These are phyloP conservation scores for Gnatocerus cornutus DNA, from an alignment of 2,888 invertebrate species.

Conservation along the genomic window DNA sequence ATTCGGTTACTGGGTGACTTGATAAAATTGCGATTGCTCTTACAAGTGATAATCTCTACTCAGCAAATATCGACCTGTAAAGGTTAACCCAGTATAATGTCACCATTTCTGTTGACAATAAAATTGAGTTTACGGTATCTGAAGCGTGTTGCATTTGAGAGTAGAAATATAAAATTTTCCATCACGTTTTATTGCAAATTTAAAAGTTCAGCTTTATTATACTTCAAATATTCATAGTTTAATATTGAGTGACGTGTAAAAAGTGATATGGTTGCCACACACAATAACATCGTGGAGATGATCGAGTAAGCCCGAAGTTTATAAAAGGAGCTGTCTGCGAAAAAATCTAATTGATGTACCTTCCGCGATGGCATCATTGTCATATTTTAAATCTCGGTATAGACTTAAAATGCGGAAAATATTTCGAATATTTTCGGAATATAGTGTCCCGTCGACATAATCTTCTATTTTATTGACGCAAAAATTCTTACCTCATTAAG, in stretches of 20 bases:
- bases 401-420: slow-evolving; percentile 5
- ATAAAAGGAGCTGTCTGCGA: slow-evolving; percentile 14
- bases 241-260: slow-evolving; percentile 34
- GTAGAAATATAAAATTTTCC: slow-evolving; percentile 36
- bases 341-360: slow-evolving; percentile 29
- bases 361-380: not conserved
- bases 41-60: not conserved
- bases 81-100: slow-evolving; percentile 7
- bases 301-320: slow-evolving; percentile 12
- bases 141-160: slow-evolving; percentile 32
- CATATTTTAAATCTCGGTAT: slow-evolving; percentile 1
- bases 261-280: slow-evolving; percentile 19
- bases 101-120: slow-evolving; percentile 22
- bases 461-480: slow-evolving; percentile 12
- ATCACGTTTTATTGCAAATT: slow-evolving; percentile 38
- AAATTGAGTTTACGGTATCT: slow-evolving; percentile 30
- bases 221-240: slow-evolving; percentile 39
- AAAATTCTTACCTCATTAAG: slow-evolving; percentile 20
- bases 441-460: not conserved
- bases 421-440: slow-evolving; percentile 9
- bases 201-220: slow-evolving; percentile 41
- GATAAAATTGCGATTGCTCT: not conserved
- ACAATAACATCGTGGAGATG: slow-evolving; percentile 29
- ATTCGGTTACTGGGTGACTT: too few relatives aligned
- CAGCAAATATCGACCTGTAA: not conserved